phyloP scores from a whole-genome alignment of 2,888 invertebrate genomes.

The Hemithea aestivaria region DNA sequence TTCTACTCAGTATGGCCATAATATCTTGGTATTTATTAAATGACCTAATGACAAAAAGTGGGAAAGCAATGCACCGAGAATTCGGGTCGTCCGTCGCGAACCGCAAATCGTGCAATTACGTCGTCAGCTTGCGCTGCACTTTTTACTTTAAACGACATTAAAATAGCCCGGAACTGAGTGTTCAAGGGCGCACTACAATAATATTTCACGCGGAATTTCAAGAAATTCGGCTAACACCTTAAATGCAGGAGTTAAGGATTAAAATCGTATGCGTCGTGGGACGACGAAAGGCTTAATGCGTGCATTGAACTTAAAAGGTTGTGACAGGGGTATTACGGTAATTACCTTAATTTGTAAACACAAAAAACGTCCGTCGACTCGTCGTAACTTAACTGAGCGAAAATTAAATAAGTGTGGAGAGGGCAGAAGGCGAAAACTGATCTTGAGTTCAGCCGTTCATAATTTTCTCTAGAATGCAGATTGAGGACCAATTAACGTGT shows the following conservation, averaged over 20 bases:
- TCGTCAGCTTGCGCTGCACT: slow-evolving; percentile 41
- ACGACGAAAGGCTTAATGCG: slow-evolving; percentile 48
- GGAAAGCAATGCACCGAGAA: slow-evolving; percentile 37
- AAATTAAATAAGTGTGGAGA: slow-evolving; percentile 47
- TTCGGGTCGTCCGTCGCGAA: slow-evolving; percentile 35
- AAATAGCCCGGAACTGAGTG: slow-evolving; percentile 63
- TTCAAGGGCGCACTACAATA: slow-evolving; percentile 59
- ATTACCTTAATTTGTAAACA: slow-evolving; percentile 75
- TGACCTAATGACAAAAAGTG: slow-evolving; percentile 14
- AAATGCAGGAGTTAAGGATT: slow-evolving; percentile 44
- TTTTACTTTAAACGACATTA: slow-evolving; percentile 66
- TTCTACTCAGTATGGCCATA: too few species aligned
- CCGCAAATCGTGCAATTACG: slow-evolving; percentile 46
- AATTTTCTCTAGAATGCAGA: slow-evolving; percentile 36
- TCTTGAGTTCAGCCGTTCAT: slow-evolving; percentile 6
- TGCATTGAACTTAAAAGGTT: slow-evolving; percentile 74
- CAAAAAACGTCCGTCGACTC: slow-evolving; percentile 59
- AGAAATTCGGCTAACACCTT: slow-evolving; percentile 49
- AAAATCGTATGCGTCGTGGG: slow-evolving; percentile 36
- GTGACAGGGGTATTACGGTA: slow-evolving; percentile 72
- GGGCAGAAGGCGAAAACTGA: slow-evolving; percentile 24
- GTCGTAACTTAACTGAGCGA: slow-evolving; percentile 48
- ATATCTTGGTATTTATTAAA: too few species aligned
- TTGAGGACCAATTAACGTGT: slow-evolving; percentile 46
- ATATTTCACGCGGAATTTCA: slow-evolving; percentile 53